These are phyloP conservation scores for Paramormyrops hopkinsi DNA, from an alignment of 2,797 vertebrate genomes.

Conservation along the genomic window DNA sequence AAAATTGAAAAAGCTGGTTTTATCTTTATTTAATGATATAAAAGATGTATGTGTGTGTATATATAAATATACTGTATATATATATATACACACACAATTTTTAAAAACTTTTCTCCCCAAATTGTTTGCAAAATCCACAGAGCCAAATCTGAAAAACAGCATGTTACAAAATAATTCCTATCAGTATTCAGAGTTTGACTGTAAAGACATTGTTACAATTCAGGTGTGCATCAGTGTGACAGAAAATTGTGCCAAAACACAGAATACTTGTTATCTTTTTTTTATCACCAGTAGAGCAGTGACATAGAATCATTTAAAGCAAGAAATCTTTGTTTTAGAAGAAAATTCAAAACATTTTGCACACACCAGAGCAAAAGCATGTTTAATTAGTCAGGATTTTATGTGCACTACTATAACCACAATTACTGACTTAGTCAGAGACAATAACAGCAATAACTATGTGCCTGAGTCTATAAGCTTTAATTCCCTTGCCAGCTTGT, in stretches of 20 bases:
- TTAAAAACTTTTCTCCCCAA: slow-evolving; percentile 10
- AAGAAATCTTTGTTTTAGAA: not conserved
- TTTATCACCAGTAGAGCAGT: not conserved
- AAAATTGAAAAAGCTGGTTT: slow-evolving; percentile 3
- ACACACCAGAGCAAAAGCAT: not conserved
- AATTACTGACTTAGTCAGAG: not conserved
- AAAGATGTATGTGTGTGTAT: not conserved
- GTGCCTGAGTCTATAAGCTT: not conserved
- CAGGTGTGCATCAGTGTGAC: not conserved
- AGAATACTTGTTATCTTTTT: not conserved
- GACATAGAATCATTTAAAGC: not conserved
- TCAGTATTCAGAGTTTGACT: not conserved
- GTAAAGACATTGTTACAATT: not conserved
- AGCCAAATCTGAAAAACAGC: slow-evolving; percentile 9
- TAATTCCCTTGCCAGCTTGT: not conserved
- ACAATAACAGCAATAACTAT: not conserved
- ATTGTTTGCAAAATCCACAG: slow-evolving; percentile 28
- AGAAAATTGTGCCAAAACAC: not conserved
- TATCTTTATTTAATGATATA: not conserved
- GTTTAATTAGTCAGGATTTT: not conserved
- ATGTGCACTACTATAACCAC: not conserved
- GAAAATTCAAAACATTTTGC: not conserved
- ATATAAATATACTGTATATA: too few relatives aligned
- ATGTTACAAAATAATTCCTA: not conserved
- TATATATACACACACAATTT: not conserved